Conservation (phyloP, 2,113 vertebrate genomes). For the Blennius ocellaris region DNA sequence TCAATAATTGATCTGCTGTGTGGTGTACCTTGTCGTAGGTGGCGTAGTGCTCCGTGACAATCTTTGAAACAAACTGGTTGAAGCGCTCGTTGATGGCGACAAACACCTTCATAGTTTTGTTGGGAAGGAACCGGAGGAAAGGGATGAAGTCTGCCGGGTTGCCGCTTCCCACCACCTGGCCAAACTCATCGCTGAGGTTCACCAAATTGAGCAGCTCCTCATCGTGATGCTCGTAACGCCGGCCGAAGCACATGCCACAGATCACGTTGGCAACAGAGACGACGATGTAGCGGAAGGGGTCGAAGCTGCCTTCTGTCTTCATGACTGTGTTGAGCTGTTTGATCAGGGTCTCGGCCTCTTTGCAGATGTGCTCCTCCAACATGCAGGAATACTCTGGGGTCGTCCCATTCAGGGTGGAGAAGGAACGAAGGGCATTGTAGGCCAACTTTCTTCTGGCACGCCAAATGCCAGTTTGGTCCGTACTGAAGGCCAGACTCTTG, state of each 20-base stretch:
- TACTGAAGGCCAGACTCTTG: slow-evolving; percentile 86
- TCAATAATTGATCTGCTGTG: not conserved
- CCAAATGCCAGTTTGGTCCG: slow-evolving; percentile 79
- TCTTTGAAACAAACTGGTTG: slow-evolving; percentile 78
- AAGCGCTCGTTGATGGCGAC: slow-evolving; percentile 81
- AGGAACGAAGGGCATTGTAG: slow-evolving; percentile 84
- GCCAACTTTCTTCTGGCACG: slow-evolving; percentile 83
- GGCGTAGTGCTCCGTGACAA: slow-evolving; percentile 85
- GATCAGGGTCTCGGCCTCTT: slow-evolving; percentile 83
- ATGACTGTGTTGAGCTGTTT: slow-evolving; percentile 78
- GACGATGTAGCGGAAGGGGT: slow-evolving; percentile 86
- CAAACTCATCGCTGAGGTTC: slow-evolving; percentile 83
- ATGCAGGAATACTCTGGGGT: slow-evolving; percentile 74
- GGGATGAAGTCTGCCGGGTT: slow-evolving; percentile 92
- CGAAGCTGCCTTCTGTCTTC: slow-evolving; percentile 80
- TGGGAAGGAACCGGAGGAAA: slow-evolving; percentile 86
- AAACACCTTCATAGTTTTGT: slow-evolving; percentile 80
- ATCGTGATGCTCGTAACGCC: slow-evolving; percentile 83
- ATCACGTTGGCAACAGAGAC: slow-evolving; percentile 91
- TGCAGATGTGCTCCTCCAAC: slow-evolving; percentile 86
- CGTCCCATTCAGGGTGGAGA: slow-evolving; percentile 66
- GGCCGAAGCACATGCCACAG: slow-evolving; percentile 91
- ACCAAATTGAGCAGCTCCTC: slow-evolving; percentile 86
- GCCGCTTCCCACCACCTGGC: slow-evolving; percentile 70
- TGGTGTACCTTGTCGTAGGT: slow-evolving; percentile 85